phyloP scores from a whole-genome alignment of 2,888 invertebrate genomes.

The Liodrosophila aerea region DNA sequence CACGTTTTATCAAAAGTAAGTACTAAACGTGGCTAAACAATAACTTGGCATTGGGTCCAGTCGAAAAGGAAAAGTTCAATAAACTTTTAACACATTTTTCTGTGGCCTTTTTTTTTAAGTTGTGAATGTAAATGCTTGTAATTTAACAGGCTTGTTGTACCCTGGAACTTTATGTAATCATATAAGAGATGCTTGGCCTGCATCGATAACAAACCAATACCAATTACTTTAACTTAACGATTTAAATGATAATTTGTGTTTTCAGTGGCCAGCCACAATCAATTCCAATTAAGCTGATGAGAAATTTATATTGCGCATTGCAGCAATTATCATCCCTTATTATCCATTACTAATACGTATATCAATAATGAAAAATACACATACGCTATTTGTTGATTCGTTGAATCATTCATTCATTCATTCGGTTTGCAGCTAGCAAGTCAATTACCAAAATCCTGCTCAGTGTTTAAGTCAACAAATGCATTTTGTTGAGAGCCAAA shows the following conservation, averaged over 20 bases:
- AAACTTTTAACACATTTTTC: constrained; percentile 1
- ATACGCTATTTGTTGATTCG: not conserved
- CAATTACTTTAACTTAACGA: not conserved
- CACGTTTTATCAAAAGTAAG: constrained; percentile 18
- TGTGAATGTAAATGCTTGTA: too few relatives aligned
- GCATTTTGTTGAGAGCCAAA: constrained; percentile 29
- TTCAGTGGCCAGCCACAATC: not conserved
- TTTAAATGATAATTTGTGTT: not conserved
- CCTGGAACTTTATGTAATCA: too few relatives aligned
- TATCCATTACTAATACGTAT: not conserved
- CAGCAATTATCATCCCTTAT: too few relatives aligned
- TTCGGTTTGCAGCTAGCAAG: constrained; percentile 26
- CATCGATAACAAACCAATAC: too few relatives aligned
- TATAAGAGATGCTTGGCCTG: too few relatives aligned
- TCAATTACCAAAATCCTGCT: constrained; percentile 36
- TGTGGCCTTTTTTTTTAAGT: too few relatives aligned
- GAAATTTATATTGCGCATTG: constrained; percentile 20
- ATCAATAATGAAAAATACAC: constrained; percentile 16
- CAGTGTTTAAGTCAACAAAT: constrained; percentile 28
- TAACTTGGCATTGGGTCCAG: not conserved
- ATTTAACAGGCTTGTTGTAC: too few relatives aligned
- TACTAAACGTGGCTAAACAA: constrained; percentile 14
- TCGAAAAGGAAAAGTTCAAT: constrained; percentile 11
- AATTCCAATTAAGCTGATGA: constrained; percentile 53
- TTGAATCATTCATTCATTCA: not conserved